Conservation (phyloP, 1,140 invertebrate species). For the Drosophila eugracilis region DNA sequence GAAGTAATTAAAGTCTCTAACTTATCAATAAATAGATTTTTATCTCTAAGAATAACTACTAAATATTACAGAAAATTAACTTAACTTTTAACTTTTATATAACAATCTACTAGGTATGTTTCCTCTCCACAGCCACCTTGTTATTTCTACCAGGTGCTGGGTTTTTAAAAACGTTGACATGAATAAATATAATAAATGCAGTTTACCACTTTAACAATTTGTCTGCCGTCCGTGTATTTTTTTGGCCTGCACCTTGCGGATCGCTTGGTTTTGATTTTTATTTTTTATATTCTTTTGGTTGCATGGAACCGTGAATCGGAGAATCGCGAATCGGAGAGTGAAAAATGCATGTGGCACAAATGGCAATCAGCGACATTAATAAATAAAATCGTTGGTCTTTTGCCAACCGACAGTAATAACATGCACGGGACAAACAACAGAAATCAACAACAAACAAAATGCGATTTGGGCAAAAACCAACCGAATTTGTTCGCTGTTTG, state of each 20-base stretch:
- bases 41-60: no score
- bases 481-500: slow-evolving; percentile 37
- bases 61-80: no score
- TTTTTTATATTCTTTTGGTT: neutral
- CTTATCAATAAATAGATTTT: no score
- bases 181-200: slow-evolving; percentile 66
- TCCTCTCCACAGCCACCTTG: no score
- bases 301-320: neutral
- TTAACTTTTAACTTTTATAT: no score
- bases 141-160: slow-evolving; percentile 7
- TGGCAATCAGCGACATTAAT: slow-evolving; percentile 69
- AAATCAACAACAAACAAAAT: slow-evolving; percentile 53
- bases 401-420: slow-evolving; percentile 62
- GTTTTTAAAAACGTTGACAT: slow-evolving; percentile 45
- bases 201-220: slow-evolving; percentile 70
- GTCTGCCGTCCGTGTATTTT: slow-evolving; percentile 30
- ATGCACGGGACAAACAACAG: slow-evolving; percentile 46
- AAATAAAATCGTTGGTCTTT: slow-evolving; percentile 68
- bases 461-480: slow-evolving; percentile 24
- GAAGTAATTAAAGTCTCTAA: no score
- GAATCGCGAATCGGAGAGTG: slow-evolving; percentile 19
- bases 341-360: slow-evolving; percentile 57
- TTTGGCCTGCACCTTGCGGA: slow-evolving; percentile 19
- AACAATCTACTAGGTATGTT: neutral
- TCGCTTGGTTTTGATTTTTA: slow-evolving; percentile 6